phyloP scores from a whole-genome alignment of 2,797 vertebrate genomes.

The Falco rusticolus region DNA sequence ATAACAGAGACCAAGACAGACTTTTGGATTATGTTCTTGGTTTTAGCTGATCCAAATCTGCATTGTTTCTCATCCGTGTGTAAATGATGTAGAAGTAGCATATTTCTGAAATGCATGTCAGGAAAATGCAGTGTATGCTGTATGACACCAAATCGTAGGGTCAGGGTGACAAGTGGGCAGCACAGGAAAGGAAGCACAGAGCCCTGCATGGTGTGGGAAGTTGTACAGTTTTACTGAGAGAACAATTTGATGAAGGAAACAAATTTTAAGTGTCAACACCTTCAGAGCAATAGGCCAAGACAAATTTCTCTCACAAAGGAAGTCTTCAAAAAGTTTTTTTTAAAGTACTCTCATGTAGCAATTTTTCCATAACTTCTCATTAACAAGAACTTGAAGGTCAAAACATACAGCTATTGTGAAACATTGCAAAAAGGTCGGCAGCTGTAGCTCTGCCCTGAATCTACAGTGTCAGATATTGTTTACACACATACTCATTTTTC shows the following conservation, averaged over 20 bases:
- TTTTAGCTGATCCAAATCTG: neutral
- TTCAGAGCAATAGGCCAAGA: neutral
- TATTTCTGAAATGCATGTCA: neutral
- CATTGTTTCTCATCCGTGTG: neutral
- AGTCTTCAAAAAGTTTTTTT: neutral
- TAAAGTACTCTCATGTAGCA: neutral
- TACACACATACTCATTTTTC: neutral
- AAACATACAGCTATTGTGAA: neutral
- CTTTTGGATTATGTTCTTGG: neutral
- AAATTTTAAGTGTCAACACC: neutral
- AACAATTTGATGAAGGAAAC: neutral
- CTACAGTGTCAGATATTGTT: neutral
- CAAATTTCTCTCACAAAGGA: neutral
- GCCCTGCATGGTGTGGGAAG: neutral
- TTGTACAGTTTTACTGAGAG: neutral
- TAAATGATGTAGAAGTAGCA: neutral
- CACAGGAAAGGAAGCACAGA: neutral
- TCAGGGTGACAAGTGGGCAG: neutral
- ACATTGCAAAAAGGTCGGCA: neutral
- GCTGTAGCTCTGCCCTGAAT: neutral
- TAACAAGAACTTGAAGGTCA: neutral
- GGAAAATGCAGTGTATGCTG: neutral
- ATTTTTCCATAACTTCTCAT: neutral
- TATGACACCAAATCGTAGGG: neutral
- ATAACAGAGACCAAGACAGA: neutral